These are phyloP conservation scores for Enteromius anoplus DNA, from an alignment of 2,797 vertebrate genomes.

Conservation along the genomic window DNA sequence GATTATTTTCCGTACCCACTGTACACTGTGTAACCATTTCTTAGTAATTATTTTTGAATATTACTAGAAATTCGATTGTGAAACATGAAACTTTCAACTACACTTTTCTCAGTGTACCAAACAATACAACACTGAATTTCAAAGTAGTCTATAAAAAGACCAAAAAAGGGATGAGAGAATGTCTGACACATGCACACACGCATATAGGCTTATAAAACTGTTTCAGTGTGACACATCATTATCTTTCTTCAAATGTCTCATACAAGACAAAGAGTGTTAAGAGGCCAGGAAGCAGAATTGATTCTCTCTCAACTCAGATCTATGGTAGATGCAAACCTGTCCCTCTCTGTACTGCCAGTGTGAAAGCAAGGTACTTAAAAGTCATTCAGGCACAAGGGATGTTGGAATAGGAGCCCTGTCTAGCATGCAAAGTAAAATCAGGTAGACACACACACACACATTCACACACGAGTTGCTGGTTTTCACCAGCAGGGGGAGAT, in stretches of 20 bases:
- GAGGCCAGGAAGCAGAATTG: conserved; percentile 9
- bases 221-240: conserved; percentile 11
- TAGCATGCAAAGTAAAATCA: conserved; percentile 24
- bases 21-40: neutral
- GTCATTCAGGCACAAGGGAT: conserved; percentile 45
- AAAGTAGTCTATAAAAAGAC: conserved; percentile 17
- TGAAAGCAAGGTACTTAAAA: conserved; percentile 40
- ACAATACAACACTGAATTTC: neutral
- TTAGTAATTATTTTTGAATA: neutral
- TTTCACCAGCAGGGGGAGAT: conserved; percentile 69
- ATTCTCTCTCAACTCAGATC: conserved; percentile 28
- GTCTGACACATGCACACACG: neutral
- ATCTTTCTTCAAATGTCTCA: conserved; percentile 15
- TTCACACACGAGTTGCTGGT: conserved; percentile 47
- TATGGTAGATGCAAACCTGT: conserved; percentile 32
- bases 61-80: neutral
- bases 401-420: conserved; percentile 22
- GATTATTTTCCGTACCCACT: no score
- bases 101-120: neutral
- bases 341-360: conserved; percentile 16
- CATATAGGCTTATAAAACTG: conserved; percentile 3
- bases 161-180: neutral
- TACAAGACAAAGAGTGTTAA: conserved; percentile 15
- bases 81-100: neutral
- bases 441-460: conserved; percentile 31